Conservation (phyloP, 2,113 vertebrate species). For the Peromyscus californicus region DNA sequence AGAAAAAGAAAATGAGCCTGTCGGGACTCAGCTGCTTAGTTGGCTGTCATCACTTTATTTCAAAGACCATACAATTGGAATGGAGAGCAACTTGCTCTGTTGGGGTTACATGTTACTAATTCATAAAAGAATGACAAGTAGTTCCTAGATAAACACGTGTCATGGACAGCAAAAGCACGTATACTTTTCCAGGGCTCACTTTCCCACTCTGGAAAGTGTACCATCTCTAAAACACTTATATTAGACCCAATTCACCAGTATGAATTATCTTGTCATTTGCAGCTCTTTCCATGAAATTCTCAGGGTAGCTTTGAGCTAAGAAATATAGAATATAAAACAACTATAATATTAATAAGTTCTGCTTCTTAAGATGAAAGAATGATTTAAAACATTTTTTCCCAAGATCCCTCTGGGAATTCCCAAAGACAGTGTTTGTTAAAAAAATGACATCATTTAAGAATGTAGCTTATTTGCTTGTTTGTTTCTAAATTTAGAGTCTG, state of each 20-base stretch:
- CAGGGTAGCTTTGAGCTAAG: background rate
- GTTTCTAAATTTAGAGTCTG: constrained; percentile 24
- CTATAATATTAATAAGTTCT: background rate
- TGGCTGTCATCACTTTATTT: background rate
- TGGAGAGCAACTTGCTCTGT: background rate
- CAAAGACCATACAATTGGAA: background rate
- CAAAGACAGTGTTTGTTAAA: constrained; percentile 9
- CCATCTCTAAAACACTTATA: background rate
- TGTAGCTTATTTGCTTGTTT: background rate
- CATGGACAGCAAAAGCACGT: background rate
- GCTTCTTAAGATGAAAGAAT: background rate
- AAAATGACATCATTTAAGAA: constrained; percentile 11
- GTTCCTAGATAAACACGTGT: background rate
- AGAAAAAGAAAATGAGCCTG: background rate
- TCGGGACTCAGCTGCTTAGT: background rate
- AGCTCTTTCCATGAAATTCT: background rate
- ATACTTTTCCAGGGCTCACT: background rate
- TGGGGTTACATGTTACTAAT: background rate
- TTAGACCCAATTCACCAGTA: background rate
- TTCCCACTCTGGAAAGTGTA: background rate
- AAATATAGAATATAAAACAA: constrained; percentile 7
- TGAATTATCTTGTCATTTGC: background rate
- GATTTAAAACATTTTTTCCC: constrained; percentile 20
- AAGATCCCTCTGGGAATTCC: background rate
- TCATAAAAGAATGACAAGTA: background rate